Evolutionary conservation across 2,888 invertebrate species (phyloP).

Genomic region (Sicus ferrugineus): DNA sequence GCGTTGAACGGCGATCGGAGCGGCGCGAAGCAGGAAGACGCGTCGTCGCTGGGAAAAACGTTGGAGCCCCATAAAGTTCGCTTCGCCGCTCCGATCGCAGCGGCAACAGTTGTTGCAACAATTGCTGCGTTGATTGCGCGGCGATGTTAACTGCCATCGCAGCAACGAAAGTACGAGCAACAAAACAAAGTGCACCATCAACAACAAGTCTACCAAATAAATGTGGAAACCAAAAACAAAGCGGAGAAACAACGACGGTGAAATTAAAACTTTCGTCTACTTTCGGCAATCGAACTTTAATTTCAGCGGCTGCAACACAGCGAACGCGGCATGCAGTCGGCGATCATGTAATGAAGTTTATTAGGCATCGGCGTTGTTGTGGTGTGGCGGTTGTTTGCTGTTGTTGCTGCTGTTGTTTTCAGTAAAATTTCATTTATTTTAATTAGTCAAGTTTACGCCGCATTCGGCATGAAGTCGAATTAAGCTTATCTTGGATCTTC

Average conservation of each 20-base stretch:
- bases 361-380: slow-evolving; percentile 1
- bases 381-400: not conserved
- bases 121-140: slow-evolving; percentile 6
- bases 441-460: slow-evolving; percentile 10
- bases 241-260: not conserved
- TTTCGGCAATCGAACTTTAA: not conserved
- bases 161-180: not conserved
- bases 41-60: not conserved
- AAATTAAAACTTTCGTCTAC: not conserved
- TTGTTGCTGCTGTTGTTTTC: not conserved
- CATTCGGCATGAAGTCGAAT: not conserved
- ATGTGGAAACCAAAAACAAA: not conserved
- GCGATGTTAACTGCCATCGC: not conserved
- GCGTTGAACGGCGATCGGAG: not conserved
- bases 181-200: not conserved
- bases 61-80: not conserved
- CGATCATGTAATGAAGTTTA: slow-evolving; percentile 16
- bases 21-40: not conserved
- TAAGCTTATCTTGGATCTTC: slow-evolving; percentile 6
- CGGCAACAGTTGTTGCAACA: slow-evolving; percentile 1
- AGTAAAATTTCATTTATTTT: slow-evolving; percentile 16
- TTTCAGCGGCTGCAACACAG: not conserved
- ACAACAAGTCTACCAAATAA: not conserved
- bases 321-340: not conserved
- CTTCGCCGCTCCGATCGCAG: not conserved